Base-by-base conservation (phyloP, 2,888 invertebrate genomes). In the Aporophyla nigra region DNA sequence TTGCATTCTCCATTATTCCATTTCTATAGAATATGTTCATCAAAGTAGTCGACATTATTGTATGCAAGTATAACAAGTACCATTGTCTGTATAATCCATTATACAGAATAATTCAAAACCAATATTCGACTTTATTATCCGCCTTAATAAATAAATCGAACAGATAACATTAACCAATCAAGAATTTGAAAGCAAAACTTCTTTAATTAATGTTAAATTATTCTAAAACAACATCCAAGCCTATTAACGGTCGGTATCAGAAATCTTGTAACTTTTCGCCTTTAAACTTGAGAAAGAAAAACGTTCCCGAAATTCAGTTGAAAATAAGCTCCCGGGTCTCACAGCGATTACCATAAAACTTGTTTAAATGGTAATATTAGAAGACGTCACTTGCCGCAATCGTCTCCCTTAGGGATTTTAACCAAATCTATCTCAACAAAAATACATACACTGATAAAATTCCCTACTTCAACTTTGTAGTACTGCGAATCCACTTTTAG, bases 301-400 rank as follows among this genome's bases (percentile, higher is more conserved):
- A 94, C 91, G 92, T 90, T 93, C 91, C 92, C 92, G 92, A 95
- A 95, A 95, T 95, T 95, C 93, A 90, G 89, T 89, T 92, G 93
- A 95, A 95, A 95, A 95, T 96, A 95, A 95, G 94, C 93, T 95
- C 91, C 92, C 91, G 91, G 92, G 92, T 91, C 93, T 91, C 93
- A 88, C 77, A 85, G 90, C 91, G 94, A 96, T 96, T 96, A 96
- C 96, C 96, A 96, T 96, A 96, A 96, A 96, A 96, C 96, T 96
- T 96, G 96, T 96, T 96, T 96, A 96, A 96, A 96, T 96, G 96
- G 95, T 96, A 96, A 96, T 96, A 96, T 96, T 96, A 95, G 95
- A 93, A 94, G 95, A 95, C 93, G 95, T 96, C 96, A 95, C 94
- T 94, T 91, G 92, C 93, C 93, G 90, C 93, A 93, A 92, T 92